A percentile compares a stretch with the other conserved stretches of the same genome.
These are phyloP conservation scores for Pseudolaguvia tuberculata DNA, from an alignment of 2,113 vertebrate species.

Conservation along the genomic window DNA sequence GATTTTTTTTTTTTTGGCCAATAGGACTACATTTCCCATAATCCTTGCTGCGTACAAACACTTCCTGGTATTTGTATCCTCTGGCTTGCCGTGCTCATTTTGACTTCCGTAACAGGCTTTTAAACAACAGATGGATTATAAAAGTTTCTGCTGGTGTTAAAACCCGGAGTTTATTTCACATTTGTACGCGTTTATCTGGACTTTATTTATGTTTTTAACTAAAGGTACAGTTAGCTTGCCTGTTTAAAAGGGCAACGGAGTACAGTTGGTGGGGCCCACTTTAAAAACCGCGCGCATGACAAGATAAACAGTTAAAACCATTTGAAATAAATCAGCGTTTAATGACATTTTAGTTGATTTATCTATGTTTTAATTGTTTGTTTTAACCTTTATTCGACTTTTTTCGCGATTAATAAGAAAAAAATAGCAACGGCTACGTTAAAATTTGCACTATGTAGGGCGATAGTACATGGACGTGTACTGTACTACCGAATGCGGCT, in stretches of 20 bases:
- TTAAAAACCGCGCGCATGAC: background rate
- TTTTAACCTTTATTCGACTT: background rate
- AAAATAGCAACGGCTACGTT: background rate
- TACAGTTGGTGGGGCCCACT: background rate
- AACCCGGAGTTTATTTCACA: background rate
- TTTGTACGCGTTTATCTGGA: background rate
- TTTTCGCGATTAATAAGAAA: background rate
- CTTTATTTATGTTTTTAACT: background rate
- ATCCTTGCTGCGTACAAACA: conserved; percentile 1
- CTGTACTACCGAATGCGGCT: background rate
- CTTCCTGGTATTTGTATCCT: conserved; percentile 21
- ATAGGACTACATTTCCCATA: conserved; percentile 44
- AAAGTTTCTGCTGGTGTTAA: background rate
- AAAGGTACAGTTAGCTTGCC: background rate
- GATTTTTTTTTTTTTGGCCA: background rate
- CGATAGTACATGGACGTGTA: background rate
- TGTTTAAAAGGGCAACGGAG: conserved; percentile 7
- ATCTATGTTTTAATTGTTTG: no score
- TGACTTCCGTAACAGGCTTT: background rate
- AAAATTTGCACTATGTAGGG: background rate
- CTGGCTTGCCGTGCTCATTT: background rate
- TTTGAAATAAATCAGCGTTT: background rate
- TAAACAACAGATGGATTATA: conserved; percentile 3
- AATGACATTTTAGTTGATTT: background rate
- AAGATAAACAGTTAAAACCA: background rate